Evolutionary conservation across 2,888 invertebrate species (phyloP).

Genomic region (Ganaspis brasiliensis): DNA sequence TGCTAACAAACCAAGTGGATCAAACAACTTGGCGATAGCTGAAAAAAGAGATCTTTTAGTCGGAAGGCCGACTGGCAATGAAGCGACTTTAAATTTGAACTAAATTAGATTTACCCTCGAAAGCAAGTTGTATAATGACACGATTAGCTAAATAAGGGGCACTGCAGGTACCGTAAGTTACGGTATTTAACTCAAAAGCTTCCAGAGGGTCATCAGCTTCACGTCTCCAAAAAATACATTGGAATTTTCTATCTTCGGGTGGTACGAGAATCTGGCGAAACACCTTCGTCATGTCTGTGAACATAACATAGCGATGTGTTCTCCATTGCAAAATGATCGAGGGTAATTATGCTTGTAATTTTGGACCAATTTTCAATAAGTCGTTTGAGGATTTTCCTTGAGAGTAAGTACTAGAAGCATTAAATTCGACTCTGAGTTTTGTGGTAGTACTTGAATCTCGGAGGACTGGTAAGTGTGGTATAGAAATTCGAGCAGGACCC

Average conservation of each 20-base stretch:
- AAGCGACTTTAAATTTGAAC: neutral
- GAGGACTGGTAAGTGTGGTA: no score
- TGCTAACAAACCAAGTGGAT: neutral
- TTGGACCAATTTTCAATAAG: neutral
- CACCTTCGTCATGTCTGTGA: neutral
- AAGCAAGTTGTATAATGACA: neutral
- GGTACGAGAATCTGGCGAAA: neutral
- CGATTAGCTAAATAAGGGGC: neutral
- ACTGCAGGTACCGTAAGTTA: neutral
- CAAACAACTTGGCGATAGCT: neutral
- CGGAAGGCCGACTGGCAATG: neutral
- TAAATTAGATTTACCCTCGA: neutral
- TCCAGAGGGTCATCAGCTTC: neutral
- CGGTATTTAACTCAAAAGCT: neutral
- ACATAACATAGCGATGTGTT: neutral
- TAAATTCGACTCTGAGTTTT: no score
- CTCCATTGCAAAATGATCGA: neutral
- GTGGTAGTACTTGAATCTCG: no score
- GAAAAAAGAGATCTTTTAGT: neutral
- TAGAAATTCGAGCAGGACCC: no score
- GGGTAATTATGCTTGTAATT: neutral
- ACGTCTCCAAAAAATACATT: neutral
- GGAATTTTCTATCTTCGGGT: neutral
- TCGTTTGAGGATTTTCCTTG: neutral
- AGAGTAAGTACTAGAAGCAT: no score